A percentile compares a stretch with the other conserved stretches of the same genome.
Conservation (phyloP, 2,113 vertebrate species). For the Cariama cristata region DNA sequence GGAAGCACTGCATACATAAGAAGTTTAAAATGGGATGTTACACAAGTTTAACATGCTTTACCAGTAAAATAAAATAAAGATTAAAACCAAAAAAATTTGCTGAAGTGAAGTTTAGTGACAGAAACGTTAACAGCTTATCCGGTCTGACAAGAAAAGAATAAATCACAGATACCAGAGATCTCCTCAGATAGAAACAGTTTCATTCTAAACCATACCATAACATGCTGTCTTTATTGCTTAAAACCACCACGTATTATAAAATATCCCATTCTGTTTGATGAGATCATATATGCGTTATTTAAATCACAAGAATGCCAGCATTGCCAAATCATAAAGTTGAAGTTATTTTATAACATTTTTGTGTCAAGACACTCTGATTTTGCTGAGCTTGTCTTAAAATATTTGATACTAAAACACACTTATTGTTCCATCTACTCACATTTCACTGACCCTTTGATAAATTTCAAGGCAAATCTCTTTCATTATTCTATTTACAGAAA, state of each 20-base stretch:
- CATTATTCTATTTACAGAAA: background rate
- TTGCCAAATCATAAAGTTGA: background rate
- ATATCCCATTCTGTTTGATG: background rate
- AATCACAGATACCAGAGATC: background rate
- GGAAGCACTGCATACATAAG: accelerated
- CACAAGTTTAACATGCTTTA: background rate
- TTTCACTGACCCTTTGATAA: background rate
- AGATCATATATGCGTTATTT: background rate
- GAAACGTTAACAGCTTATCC: background rate
- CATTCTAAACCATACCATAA: background rate
- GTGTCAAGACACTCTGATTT: background rate
- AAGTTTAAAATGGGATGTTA: background rate
- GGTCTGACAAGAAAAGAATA: background rate
- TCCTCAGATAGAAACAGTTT: background rate
- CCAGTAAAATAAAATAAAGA: background rate
- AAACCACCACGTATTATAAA: background rate
- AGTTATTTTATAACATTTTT: background rate
- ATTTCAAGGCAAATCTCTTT: background rate
- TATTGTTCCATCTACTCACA: background rate
- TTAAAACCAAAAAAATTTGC: too few species aligned
- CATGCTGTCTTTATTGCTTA: background rate
- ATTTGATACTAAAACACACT: background rate
- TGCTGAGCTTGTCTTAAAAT: background rate
- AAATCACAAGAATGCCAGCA: background rate
- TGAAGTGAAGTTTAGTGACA: background rate